Evolutionary conservation across 2,113 vertebrate genomes (phyloP).

Genomic region (Oryzias javanicus): DNA sequence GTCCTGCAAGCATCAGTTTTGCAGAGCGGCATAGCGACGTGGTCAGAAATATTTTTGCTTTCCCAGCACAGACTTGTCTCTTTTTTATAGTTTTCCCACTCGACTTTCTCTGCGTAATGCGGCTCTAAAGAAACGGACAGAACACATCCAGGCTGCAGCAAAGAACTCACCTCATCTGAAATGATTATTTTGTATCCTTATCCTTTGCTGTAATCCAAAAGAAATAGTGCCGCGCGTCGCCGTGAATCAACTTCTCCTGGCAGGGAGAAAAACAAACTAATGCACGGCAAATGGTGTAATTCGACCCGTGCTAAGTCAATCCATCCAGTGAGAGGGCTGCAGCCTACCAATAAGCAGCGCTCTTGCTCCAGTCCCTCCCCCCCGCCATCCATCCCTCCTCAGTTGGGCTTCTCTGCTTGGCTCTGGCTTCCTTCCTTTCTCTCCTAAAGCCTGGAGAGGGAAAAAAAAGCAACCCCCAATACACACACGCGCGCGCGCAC

Average conservation of each 20-base stretch:
- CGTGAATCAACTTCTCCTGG: constrained; percentile 67
- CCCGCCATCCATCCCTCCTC: constrained; percentile 57
- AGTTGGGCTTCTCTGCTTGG: constrained; percentile 58
- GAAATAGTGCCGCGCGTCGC: constrained; percentile 37
- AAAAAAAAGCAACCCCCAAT: constrained; percentile 41
- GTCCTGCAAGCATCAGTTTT: constrained; percentile 52
- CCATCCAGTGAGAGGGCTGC: constrained; percentile 67
- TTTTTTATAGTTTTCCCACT: constrained; percentile 16
- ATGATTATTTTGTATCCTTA: constrained; percentile 55
- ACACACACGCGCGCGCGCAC: constrained; percentile 45
- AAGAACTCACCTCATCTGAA: constrained; percentile 79
- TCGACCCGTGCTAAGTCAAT: constrained; percentile 84
- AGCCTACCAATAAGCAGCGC: constrained; percentile 73
- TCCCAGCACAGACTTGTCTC: constrained; percentile 49
- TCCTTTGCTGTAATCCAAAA: constrained; percentile 49
- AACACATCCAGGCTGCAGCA: constrained; percentile 37
- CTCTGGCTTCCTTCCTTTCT: constrained; percentile 70
- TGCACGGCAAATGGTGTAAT: constrained; percentile 84
- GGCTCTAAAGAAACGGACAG: constrained; percentile 19
- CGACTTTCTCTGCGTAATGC: constrained; percentile 46
- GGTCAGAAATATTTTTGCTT: constrained; percentile 29
- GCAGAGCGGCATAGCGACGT: constrained; percentile 47
- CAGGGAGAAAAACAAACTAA: constrained; percentile 83
- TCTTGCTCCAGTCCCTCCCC: constrained; percentile 76
- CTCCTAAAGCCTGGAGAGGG: constrained; percentile 54